phyloP scores from a whole-genome alignment of 2,797 vertebrate genomes.

The Melanotaenia nigrans region DNA sequence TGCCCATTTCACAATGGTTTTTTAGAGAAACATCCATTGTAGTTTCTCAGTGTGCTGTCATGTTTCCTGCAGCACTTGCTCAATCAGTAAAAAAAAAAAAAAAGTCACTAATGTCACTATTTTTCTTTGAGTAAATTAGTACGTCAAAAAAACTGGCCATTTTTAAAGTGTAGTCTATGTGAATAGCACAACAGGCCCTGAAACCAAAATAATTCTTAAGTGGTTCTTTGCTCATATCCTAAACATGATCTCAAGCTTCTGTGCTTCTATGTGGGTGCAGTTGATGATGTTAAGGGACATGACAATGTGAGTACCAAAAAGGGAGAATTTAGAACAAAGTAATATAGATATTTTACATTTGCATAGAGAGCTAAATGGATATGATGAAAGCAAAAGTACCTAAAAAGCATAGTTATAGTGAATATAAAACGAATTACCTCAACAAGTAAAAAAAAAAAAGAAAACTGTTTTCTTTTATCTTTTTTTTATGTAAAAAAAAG shows the following conservation, averaged over 20 bases:
- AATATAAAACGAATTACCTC: background rate
- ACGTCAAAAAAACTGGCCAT: background rate
- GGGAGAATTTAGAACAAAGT: background rate
- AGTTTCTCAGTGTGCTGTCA: background rate
- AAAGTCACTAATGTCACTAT: background rate
- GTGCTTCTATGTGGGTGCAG: background rate
- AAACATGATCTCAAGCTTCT: background rate
- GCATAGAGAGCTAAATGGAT: background rate
- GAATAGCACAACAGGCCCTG: background rate
- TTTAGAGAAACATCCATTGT: background rate
- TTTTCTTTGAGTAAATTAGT: background rate
- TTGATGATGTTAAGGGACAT: background rate
- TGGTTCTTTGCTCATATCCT: background rate
- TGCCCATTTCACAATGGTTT: background rate
- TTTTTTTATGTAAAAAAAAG: too few relatives aligned
- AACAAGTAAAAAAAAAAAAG: background rate
- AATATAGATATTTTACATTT: background rate
- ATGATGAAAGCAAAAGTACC: background rate
- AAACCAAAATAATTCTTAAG: background rate
- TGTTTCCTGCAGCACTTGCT: too few relatives aligned
- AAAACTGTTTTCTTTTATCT: too few relatives aligned
- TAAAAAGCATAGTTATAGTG: background rate
- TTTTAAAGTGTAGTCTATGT: too few relatives aligned
- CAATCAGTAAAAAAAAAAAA: too few relatives aligned
- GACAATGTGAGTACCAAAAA: background rate